Evolutionary conservation across 2,113 vertebrate species (phyloP).

Genomic region (Geococcyx californianus): DNA sequence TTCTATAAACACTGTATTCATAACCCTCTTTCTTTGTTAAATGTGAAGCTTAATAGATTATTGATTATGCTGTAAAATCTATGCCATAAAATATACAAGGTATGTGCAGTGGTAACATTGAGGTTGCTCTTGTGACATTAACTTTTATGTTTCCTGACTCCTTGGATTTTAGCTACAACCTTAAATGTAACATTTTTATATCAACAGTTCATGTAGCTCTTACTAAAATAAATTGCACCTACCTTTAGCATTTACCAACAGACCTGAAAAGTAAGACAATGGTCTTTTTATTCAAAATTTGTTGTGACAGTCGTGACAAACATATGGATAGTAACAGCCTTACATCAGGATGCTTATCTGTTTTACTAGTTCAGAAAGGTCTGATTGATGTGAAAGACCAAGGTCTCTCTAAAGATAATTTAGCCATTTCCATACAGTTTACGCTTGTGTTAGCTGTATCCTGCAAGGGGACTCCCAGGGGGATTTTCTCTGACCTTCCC

Average conservation of each 20-base stretch:
- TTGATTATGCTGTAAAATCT: constrained; percentile 42
- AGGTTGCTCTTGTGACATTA: background rate
- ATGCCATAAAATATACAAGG: constrained; percentile 29
- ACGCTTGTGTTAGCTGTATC: constrained; percentile 83
- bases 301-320: constrained; percentile 72
- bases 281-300: constrained; percentile 70
- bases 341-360: constrained; percentile 77
- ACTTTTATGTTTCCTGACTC: constrained; percentile 40
- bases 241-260: constrained; percentile 14
- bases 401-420: constrained; percentile 82
- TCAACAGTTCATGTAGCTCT: background rate
- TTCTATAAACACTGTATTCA: background rate
- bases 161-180: constrained; percentile 6
- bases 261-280: constrained; percentile 53
- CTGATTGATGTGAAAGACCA: constrained; percentile 84
- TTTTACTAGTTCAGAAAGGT: constrained; percentile 78
- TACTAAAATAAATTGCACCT: constrained; percentile 29
- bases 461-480: constrained; percentile 77
- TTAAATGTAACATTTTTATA: background rate
- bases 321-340: constrained; percentile 73
- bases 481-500: constrained; percentile 79
- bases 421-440: constrained; percentile 86
- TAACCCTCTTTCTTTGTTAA: background rate
- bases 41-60: constrained; percentile 54
- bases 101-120: background rate